A percentile compares a stretch with the other conserved stretches of the same genome.
Conservation (phyloP, 2,113 vertebrate genomes). For the Monarcha castaneiventris region DNA sequence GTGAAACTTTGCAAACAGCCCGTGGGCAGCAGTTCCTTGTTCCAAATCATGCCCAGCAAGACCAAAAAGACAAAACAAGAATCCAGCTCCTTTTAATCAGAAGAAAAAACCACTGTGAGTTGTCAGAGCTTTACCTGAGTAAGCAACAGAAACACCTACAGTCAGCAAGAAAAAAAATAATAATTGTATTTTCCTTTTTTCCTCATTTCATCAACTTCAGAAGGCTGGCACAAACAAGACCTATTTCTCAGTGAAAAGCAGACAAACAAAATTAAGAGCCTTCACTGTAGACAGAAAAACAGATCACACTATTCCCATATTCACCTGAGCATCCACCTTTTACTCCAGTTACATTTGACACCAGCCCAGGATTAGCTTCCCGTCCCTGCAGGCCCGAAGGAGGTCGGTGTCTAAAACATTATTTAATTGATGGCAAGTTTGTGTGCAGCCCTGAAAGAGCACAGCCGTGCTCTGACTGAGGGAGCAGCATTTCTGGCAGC, state of each 20-base stretch:
- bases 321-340: background rate
- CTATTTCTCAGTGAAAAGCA: constrained; percentile 21
- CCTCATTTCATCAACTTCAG: constrained; percentile 37
- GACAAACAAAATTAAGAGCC: constrained; percentile 17
- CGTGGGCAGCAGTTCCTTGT: background rate
- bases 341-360: background rate
- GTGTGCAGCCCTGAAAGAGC: background rate
- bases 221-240: constrained; percentile 22
- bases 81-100: constrained; percentile 18
- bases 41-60: constrained; percentile 25
- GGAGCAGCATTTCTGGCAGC: background rate
- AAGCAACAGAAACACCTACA: constrained; percentile 33
- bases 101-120: constrained; percentile 14
- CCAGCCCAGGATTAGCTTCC: background rate
- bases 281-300: background rate
- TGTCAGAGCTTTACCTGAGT: constrained; percentile 39
- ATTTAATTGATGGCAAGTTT: background rate
- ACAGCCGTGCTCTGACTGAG: background rate
- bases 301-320: background rate
- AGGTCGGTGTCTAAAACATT: background rate
- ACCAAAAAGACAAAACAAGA: constrained; percentile 24
- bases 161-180: constrained; percentile 43
- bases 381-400: background rate
- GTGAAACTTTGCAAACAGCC: constrained; percentile 20
- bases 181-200: background rate